These are phyloP conservation scores for Holcopasites calliopsidis DNA, from an alignment of 1,140 invertebrate genomes.

Conservation along the genomic window DNA sequence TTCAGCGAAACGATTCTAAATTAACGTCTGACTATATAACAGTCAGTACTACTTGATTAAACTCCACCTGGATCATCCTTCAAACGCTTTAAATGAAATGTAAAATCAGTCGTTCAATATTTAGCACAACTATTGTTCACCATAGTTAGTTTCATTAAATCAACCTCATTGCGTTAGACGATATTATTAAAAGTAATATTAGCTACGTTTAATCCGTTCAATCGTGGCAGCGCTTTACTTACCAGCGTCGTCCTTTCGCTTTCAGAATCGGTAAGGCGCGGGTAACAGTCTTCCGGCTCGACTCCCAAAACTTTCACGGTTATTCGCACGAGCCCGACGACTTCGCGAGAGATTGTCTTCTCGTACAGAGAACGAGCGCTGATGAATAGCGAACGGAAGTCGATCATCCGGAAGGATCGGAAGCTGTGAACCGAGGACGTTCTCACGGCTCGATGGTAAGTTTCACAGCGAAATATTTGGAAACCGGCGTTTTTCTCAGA, in stretches of 20 bases:
- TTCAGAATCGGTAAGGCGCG: slow-evolving; percentile 31
- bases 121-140: no score
- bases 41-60: slow-evolving; percentile 23
- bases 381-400: slow-evolving; percentile 49
- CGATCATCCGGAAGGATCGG: slow-evolving; percentile 52
- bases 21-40: slow-evolving; percentile 27
- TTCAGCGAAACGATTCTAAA: no score
- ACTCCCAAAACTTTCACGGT: slow-evolving; percentile 57
- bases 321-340: slow-evolving; percentile 34
- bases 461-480: slow-evolving; percentile 15
- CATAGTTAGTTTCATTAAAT: no score
- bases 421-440: slow-evolving; percentile 54
- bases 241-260: slow-evolving; percentile 14
- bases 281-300: slow-evolving; percentile 45
- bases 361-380: slow-evolving; percentile 28
- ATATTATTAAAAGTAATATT: no score
- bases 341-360: slow-evolving; percentile 51
- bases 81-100: neutral
- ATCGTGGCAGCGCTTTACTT: neutral
- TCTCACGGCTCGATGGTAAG: slow-evolving; percentile 43
- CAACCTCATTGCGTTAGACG: no score
- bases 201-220: no score
- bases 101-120: no score
- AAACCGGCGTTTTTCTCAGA: no score
- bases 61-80: no score